Conservation (phyloP, 1,140 invertebrate genomes). For the Caenorhabditis briggsae region DNA sequence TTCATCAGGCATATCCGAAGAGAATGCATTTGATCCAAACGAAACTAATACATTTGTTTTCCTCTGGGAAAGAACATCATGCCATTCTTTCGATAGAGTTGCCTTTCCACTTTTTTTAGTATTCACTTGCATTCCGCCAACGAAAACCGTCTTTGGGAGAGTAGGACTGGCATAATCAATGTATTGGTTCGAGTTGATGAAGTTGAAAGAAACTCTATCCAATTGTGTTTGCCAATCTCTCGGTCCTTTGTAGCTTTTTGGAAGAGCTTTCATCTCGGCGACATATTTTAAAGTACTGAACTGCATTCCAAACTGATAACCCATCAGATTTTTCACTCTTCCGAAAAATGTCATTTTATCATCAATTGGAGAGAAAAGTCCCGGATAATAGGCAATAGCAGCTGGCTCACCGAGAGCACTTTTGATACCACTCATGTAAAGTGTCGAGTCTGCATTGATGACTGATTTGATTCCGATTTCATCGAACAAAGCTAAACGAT, state of each 20-base stretch:
- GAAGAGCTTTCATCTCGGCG: neutral
- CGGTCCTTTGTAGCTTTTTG: conserved; percentile 1
- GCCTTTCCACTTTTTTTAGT: conserved; percentile 22
- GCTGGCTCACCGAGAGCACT: conserved; percentile 41
- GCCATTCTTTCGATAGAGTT: conserved; percentile 55
- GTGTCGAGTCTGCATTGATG: conserved; percentile 25
- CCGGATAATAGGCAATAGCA: conserved; percentile 15
- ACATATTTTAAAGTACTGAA: neutral
- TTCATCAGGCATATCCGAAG: conserved; percentile 57
- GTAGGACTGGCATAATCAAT: conserved; percentile 50
- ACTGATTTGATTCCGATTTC: conserved; percentile 44
- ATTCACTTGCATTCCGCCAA: conserved; percentile 65
- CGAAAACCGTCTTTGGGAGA: conserved; percentile 46
- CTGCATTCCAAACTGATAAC: neutral
- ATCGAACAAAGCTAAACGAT: conserved; percentile 15
- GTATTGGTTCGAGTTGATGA: conserved; percentile 53
- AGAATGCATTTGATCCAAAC: conserved; percentile 60
- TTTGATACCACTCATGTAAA: conserved; percentile 28
- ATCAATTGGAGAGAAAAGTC: conserved; percentile 23
- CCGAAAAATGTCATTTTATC: conserved; percentile 53
- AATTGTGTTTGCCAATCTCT: conserved; percentile 23
- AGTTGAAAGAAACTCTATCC: conserved; percentile 13
- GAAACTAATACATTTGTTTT: conserved; percentile 58
- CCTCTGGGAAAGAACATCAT: conserved; percentile 36
- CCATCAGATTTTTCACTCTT: conserved; percentile 7